phyloP scores from a whole-genome alignment of 2,797 vertebrate genomes.

The Labeo calbasu region DNA sequence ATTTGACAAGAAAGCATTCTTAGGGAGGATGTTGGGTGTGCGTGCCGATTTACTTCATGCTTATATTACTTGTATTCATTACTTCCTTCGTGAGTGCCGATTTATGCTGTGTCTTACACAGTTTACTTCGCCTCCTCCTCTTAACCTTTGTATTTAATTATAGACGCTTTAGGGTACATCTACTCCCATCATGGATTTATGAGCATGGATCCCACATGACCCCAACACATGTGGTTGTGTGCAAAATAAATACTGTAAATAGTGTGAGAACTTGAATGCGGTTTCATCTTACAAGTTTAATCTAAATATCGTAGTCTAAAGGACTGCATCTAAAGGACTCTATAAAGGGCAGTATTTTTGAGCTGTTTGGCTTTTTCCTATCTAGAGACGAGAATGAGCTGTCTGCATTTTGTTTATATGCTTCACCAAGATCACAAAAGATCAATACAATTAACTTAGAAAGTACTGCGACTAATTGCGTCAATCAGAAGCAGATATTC shows the following conservation, averaged over 20 bases:
- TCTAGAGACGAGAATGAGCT: background rate
- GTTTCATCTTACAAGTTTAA: background rate
- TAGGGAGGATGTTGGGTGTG: background rate
- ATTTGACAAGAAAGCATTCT: slow-evolving; percentile 11
- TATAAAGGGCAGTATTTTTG: no score
- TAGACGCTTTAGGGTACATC: slow-evolving; percentile 22
- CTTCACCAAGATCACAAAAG: background rate
- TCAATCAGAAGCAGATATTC: background rate
- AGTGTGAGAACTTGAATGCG: background rate
- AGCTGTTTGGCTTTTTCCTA: background rate
- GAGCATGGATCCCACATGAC: slow-evolving; percentile 19
- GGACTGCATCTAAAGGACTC: background rate
- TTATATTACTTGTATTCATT: no score
- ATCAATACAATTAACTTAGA: slow-evolving; percentile 18
- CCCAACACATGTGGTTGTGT: slow-evolving; percentile 24
- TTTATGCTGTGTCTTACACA: slow-evolving; percentile 10
- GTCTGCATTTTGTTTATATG: background rate
- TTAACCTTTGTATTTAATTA: slow-evolving; percentile 57
- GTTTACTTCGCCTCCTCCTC: background rate
- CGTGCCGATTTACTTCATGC: background rate
- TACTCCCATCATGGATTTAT: slow-evolving; percentile 56
- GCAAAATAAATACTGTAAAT: background rate
- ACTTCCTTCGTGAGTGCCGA: background rate
- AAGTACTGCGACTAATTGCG: background rate
- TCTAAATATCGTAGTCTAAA: slow-evolving; percentile 9